Evolutionary conservation across 2,797 vertebrate genomes (phyloP), one percentile per base, ranked within the genome.

Genomic region (Neosilurus hyrtlii): DNA sequence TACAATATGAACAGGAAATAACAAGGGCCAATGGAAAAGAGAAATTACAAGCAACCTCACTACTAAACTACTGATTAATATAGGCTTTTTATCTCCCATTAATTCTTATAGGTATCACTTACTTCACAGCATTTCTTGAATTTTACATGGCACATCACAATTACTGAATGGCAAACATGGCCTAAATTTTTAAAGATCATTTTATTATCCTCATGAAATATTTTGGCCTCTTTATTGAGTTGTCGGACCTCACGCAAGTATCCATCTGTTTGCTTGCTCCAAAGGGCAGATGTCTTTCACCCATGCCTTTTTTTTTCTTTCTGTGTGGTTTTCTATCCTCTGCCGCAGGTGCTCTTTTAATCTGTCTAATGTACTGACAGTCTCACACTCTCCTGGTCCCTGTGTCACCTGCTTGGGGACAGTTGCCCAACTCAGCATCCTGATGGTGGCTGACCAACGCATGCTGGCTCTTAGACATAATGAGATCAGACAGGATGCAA

Each of bases 261-360:
- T 91, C 92, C 94, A 94, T 94, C 93, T 94, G 94, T 89, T 90
- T 90, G 83, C 83, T 84, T 89, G 89, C 85, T 86, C 80, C 86
- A 73, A 84, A 91, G 93, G 92, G 89, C 94, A 94, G 92, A 93
- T 95, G 92, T 86, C 92, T 85, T 89, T 90, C 90, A 85, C 92
- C 90, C 91, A 86, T 89, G 86, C 89, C 89, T 87, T 87, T 89
- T 90, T 90, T 89, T 85, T 88, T 88, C 82, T 83, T 80, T 67
- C 62, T 80, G 74, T 52, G 59, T 72, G 86, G 88, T 89, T 80
- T 84, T 89, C 87, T 86, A 89, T 89, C 86, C 87, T 90, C 79
- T 84, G 83, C 89, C 56, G 83, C 87, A 86, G 86, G 83, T 87
- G 86, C 83, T 84, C 83, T 89, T 93, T 93, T 93, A 94, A 95